A percentile compares a stretch with the other conserved stretches of the same genome.
Evolutionary conservation across 2,888 invertebrate species (phyloP).

Genomic region (Hirtodrosophila confusa): DNA sequence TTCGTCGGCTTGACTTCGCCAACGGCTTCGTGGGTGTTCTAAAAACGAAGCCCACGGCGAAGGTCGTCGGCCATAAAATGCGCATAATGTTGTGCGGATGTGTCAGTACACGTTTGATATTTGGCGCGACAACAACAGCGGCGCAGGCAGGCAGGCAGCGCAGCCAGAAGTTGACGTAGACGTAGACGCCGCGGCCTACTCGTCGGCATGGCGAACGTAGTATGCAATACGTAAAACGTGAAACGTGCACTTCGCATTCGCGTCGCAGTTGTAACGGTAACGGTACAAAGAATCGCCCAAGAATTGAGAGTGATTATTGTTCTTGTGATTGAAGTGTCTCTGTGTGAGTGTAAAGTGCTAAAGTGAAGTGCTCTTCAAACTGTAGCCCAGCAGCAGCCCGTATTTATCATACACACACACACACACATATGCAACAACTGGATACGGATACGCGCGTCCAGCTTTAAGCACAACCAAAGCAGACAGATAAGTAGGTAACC

Average conservation of each 20-base stretch:
- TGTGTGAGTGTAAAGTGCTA: conserved; percentile 37
- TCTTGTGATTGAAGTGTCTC: conserved; percentile 9
- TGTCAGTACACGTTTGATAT: conserved; percentile 82
- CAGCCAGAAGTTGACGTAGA: conserved; percentile 20
- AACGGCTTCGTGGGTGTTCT: conserved; percentile 62
- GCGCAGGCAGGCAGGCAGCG: conserved; percentile 22
- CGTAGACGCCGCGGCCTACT: conserved; percentile 21
- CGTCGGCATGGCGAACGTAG: conserved; percentile 45
- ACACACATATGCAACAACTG: conserved; percentile 68
- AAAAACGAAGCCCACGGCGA: conserved; percentile 68
- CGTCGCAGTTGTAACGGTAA: conserved; percentile 40
- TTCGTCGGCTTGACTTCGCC: conserved; percentile 2
- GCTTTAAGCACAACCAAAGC: conserved; percentile 44
- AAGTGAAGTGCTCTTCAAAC: conserved; percentile 65
- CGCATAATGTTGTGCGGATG: conserved; percentile 80
- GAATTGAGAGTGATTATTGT: conserved; percentile 38
- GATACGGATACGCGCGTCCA: conserved; percentile 67
- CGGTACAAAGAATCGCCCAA: conserved; percentile 31
- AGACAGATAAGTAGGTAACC: conserved; percentile 64
- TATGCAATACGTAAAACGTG: conserved; percentile 24
- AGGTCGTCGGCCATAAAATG: conserved; percentile 82
- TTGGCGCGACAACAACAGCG: conserved; percentile 74
- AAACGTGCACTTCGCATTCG: conserved; percentile 14
- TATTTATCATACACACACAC: conserved; percentile 22
- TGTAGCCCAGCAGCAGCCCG: conserved; percentile 25